Evolutionary conservation across 2,797 vertebrate genomes (phyloP).

Genomic region (Moxostoma hubbsi): DNA sequence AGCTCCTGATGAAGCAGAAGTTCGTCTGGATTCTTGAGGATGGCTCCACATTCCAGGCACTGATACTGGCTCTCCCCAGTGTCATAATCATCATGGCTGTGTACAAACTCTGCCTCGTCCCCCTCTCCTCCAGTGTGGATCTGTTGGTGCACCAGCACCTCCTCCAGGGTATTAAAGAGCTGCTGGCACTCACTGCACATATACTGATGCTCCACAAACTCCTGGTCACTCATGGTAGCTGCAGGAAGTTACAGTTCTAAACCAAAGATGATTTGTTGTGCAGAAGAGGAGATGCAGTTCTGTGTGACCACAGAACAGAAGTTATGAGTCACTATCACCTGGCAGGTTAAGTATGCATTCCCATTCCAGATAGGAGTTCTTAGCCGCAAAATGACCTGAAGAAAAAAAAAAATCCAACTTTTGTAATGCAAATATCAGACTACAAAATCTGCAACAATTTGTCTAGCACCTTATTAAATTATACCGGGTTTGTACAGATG

Average conservation of each 20-base stretch:
- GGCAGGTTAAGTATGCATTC: background rate
- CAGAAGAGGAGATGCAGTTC: constrained; percentile 17
- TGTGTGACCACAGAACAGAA: constrained; percentile 6
- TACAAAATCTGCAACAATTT: background rate
- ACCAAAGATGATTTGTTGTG: constrained; percentile 1
- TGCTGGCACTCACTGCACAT: constrained; percentile 93
- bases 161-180: constrained; percentile 88
- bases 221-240: constrained; percentile 77
- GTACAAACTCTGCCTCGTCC: constrained; percentile 63
- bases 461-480: background rate
- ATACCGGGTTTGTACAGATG: background rate
- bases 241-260: background rate
- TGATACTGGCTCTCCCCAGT: constrained; percentile 85
- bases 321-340: constrained; percentile 14
- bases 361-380: constrained; percentile 12
- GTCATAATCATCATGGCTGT: constrained; percentile 63
- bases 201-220: constrained; percentile 89
- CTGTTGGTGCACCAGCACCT: constrained; percentile 91
- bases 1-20: constrained; percentile 91
- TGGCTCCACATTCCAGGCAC: constrained; percentile 89
- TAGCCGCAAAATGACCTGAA: constrained; percentile 44
- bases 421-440: background rate
- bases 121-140: constrained; percentile 80
- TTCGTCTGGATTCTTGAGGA: constrained; percentile 85
- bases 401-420: background rate